These are phyloP conservation scores for Cordilura impudica DNA, from an alignment of 2,888 invertebrate genomes.

Conservation along the genomic window DNA sequence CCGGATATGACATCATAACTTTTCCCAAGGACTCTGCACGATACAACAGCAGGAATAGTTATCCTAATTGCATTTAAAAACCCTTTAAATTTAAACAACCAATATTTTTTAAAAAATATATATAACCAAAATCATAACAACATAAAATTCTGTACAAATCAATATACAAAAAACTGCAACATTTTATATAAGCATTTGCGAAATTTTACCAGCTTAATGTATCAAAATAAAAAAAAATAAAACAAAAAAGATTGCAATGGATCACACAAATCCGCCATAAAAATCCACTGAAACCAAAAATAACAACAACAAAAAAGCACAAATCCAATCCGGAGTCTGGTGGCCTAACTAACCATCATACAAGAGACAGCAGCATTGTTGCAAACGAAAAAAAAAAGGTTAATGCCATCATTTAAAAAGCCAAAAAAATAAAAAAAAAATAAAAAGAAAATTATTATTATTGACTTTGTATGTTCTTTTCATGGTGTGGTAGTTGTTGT, in stretches of 20 bases:
- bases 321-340: slow-evolving; percentile 15
- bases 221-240: slow-evolving; percentile 23
- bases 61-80: too few species aligned
- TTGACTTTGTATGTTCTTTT: slow-evolving; percentile 56
- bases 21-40: too few species aligned
- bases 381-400: slow-evolving; percentile 41
- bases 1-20: too few species aligned
- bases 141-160: slow-evolving; percentile 24
- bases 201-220: slow-evolving; percentile 64
- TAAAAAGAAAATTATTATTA: slow-evolving; percentile 58
- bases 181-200: not conserved
- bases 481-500: slow-evolving; percentile 23
- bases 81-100: too few species aligned
- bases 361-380: slow-evolving; percentile 41
- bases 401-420: slow-evolving; percentile 60
- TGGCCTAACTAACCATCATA: slow-evolving; percentile 9
- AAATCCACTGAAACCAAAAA: slow-evolving; percentile 57
- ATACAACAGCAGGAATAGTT: too few species aligned
- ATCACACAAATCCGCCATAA: slow-evolving; percentile 76
- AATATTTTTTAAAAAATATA: too few species aligned
- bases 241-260: slow-evolving; percentile 72
- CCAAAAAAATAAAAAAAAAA: slow-evolving; percentile 32
- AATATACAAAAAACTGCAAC: not conserved
- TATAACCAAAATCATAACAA: too few species aligned
- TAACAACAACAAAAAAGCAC: slow-evolving; percentile 15